These are phyloP conservation scores for Macroglossus sobrinus DNA, from an alignment of 2,113 vertebrate species.

Conservation along the genomic window DNA sequence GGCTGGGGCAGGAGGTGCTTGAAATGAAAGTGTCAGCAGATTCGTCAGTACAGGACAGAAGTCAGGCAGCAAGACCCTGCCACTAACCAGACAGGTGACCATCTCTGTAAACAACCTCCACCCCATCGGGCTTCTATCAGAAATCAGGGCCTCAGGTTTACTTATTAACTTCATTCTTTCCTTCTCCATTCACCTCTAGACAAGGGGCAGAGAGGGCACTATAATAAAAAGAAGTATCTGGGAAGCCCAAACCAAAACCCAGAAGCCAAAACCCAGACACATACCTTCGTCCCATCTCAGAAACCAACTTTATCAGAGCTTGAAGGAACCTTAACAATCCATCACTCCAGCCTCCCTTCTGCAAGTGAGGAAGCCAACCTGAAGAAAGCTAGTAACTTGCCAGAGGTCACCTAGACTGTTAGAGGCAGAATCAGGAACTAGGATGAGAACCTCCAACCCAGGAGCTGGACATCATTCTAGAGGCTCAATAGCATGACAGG, in stretches of 20 bases:
- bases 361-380: not conserved
- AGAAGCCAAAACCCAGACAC: not conserved
- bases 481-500: not conserved
- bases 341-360: no score
- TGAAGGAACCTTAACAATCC: not conserved
- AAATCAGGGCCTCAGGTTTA: not conserved
- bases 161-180: slow-evolving; percentile 28
- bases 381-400: not conserved
- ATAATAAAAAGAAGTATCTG: not conserved
- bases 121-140: not conserved
- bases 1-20: not conserved
- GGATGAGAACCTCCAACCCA: not conserved
- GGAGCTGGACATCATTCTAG: not conserved
- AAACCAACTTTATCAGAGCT: not conserved
- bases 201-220: not conserved
- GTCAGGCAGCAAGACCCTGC: not conserved
- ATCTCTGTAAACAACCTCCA: slow-evolving; percentile 6
- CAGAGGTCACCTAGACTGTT: not conserved
- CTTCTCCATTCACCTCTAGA: not conserved
- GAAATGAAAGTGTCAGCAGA: not conserved
- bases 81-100: not conserved
- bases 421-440: not conserved
- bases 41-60: not conserved
- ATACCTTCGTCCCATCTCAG: not conserved
- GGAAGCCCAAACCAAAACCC: not conserved